These are phyloP conservation scores for Kryptolebias ocellatus DNA, from an alignment of 2,797 vertebrate species.

Conservation along the genomic window DNA sequence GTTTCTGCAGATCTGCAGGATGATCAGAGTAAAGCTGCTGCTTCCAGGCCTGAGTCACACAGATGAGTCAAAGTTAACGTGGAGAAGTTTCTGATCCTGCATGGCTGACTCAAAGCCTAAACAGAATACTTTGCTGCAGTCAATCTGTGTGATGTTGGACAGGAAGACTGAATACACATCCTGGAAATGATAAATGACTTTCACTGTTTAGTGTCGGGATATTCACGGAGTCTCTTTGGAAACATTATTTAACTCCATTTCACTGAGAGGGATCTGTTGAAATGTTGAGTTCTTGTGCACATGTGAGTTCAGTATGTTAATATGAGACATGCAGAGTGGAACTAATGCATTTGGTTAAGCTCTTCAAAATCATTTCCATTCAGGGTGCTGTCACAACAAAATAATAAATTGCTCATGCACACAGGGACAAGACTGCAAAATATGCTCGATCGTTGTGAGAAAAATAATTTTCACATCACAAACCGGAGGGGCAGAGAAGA, in stretches of 20 bases:
- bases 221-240: slow-evolving; percentile 26
- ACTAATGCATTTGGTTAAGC: slow-evolving; percentile 71
- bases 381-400: slow-evolving; percentile 55
- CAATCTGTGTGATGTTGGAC: slow-evolving; percentile 11
- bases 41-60: slow-evolving; percentile 8
- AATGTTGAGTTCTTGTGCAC: slow-evolving; percentile 72
- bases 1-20: neutral
- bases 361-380: slow-evolving; percentile 73
- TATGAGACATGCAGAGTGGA: slow-evolving; percentile 63
- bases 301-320: slow-evolving; percentile 56
- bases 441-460: slow-evolving; percentile 15
- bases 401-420: slow-evolving; percentile 51
- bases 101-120: slow-evolving; percentile 1
- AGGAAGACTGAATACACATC: neutral
- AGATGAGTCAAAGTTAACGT: neutral
- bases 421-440: slow-evolving; percentile 35
- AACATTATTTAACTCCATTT: slow-evolving; percentile 22
- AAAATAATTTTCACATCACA: neutral
- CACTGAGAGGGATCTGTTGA: slow-evolving; percentile 41
- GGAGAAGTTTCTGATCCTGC: neutral
- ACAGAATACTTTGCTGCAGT: slow-evolving; percentile 16
- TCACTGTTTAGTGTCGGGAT: slow-evolving; percentile 15
- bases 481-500: too few species aligned
- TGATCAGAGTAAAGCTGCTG: neutral
- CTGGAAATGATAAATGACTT: slow-evolving; percentile 18